Conservation (phyloP, 2,113 vertebrate species). For the Picathartes gymnocephalus region DNA sequence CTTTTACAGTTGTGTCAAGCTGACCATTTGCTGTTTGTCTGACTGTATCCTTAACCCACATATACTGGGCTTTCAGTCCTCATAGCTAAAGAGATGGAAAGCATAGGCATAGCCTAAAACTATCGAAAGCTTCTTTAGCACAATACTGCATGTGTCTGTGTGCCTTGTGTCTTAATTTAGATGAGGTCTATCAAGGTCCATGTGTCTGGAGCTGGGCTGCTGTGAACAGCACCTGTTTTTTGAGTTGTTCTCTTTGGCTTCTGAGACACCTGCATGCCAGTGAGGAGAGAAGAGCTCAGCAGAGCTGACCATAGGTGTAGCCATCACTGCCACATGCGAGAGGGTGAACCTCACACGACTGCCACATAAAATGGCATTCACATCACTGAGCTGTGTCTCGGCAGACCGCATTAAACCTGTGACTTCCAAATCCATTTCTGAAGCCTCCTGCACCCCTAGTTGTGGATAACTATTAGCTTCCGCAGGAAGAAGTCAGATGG, state of each 20-base stretch:
- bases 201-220: background rate
- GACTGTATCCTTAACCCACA: background rate
- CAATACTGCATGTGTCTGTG: background rate
- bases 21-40: background rate
- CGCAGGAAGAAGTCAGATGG: background rate
- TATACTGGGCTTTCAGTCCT: background rate
- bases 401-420: background rate
- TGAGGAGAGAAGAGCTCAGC: background rate
- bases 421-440: background rate
- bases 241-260: background rate
- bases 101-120: background rate
- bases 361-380: background rate
- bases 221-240: background rate
- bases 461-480: background rate
- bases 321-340: background rate
- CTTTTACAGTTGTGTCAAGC: background rate
- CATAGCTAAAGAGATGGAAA: background rate
- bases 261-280: background rate
- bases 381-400: background rate
- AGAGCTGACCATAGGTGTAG: rapidly evolving
- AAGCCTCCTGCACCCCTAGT: background rate
- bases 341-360: rapidly evolving
- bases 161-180: background rate
- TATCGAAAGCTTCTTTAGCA: background rate
- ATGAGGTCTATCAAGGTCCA: background rate